Conservation (phyloP, 2,797 vertebrate genomes). For the Mormyrus proboscirostris region DNA sequence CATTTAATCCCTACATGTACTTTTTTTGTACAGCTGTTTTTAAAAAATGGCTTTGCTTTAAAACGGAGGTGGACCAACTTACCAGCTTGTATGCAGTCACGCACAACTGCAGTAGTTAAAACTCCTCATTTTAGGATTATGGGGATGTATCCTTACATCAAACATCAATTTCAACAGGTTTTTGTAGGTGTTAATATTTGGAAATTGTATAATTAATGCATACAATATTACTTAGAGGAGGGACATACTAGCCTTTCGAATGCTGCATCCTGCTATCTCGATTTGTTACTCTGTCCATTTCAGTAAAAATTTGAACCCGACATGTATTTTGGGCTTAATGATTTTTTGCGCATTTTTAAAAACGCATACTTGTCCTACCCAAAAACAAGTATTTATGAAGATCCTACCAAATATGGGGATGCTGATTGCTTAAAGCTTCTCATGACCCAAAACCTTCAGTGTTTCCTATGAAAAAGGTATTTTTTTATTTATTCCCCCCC, state of each 20-base stretch:
- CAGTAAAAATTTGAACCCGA: constrained; percentile 27
- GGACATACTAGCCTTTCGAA: constrained; percentile 10
- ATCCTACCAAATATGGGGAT: not conserved
- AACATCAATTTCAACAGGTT: not conserved
- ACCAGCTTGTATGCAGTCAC: not conserved
- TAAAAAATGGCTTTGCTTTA: not conserved
- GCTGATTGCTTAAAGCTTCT: not conserved
- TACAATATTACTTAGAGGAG: not conserved
- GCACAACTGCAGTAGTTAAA: not conserved
- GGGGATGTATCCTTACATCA: not conserved
- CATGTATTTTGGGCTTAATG: not conserved
- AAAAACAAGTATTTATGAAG: not conserved
- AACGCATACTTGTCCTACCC: not conserved
- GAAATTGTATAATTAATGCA: constrained; percentile 2
- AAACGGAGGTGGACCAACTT: constrained; percentile 26
- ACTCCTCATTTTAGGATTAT: not conserved
- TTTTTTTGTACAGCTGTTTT: constrained; percentile 27
- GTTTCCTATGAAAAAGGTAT: not conserved
- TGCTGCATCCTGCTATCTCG: not conserved
- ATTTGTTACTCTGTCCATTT: constrained; percentile 32
- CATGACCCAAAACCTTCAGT: not conserved
- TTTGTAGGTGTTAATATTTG: constrained; percentile 4
- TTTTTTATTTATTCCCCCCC: no score
- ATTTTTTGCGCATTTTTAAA: not conserved
- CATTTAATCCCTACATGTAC: not conserved